Evolutionary conservation across 2,797 vertebrate genomes (phyloP), one percentile per base, ranked within the genome.

Genomic region (Lemur catta): DNA sequence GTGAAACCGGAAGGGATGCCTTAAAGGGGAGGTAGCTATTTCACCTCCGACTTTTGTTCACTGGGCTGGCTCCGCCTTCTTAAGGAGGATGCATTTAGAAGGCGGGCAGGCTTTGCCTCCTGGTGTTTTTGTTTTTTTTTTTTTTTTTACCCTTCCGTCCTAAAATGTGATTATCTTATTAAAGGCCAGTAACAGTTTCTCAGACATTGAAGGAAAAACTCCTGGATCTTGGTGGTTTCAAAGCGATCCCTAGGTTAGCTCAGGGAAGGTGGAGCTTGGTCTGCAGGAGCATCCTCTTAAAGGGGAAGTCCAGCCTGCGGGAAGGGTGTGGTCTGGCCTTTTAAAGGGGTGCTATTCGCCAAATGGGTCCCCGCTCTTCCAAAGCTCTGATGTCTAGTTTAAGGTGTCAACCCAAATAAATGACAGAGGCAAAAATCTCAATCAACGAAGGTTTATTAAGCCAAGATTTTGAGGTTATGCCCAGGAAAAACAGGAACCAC

Each of bases 11-110:
- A 97, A 97, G 97, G 84, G 96, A 55, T 13, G 35, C 33, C 75
- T 97, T 97, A 97, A 98, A 97, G 97, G 97, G 96, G 69, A 96
- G 65, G 96, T 35, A 7, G 26, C 89, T 28, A 7, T 48, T 78
- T 85, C 26, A 67, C 96, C 85, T 4, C 95, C 96, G 97, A 96
- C 38, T 72, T 63, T 65, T 57, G 38, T 15, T n/a, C 4, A 0
- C 38, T 1, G 28, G 59, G 11, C 28, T 2, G 91, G 78, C 95
- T 33, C 92, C 94, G 8, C 88, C 95, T 63, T 71, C 55, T 97
- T 97, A 97, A 97, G 91, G 84, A 13, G 9, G 11, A 6, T 22
- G 18, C 12, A 24, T 43, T 79, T 71, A 24, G 69, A 84, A 76
- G 76, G 76, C 4, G 50, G 71, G 85, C 28, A 3, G 55, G 67